Evolutionary conservation across 2,113 vertebrate genomes (phyloP).

Genomic region (Pelecanoides urinatrix): DNA sequence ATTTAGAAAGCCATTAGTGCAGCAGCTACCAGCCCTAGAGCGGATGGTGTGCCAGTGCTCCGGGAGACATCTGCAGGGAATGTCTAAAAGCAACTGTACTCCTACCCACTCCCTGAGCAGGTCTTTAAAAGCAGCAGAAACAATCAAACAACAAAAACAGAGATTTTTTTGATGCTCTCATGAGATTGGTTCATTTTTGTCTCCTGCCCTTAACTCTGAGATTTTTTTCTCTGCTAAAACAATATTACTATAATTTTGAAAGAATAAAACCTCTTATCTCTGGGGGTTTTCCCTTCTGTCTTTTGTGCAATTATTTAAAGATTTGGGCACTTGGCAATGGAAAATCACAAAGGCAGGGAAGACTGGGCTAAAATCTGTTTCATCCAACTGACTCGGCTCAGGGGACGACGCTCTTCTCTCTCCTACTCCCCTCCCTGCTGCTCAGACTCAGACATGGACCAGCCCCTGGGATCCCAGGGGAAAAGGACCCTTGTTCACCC

Average conservation of each 20-base stretch:
- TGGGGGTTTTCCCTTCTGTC: rapidly evolving
- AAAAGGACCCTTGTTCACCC: neutral
- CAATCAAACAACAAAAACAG: neutral
- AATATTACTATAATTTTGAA: neutral
- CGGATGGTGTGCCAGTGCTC: rapidly evolving
- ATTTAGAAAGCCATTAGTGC: neutral
- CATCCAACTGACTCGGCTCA: neutral
- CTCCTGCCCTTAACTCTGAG: neutral
- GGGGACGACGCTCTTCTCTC: neutral
- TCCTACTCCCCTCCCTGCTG: neutral
- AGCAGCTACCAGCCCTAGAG: neutral
- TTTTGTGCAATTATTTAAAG: neutral
- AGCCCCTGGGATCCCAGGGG: neutral
- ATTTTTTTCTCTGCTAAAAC: neutral
- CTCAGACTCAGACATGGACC: neutral
- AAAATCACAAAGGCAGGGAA: neutral
- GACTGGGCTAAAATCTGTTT: too few relatives aligned
- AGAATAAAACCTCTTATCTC: neutral
- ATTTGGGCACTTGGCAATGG: neutral
- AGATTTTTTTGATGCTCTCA: neutral
- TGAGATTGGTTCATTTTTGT: neutral
- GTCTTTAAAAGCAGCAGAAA: neutral
- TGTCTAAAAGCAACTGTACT: neutral
- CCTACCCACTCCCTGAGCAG: neutral
- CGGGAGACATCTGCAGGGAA: neutral